These are phyloP conservation scores for Cydia splendana DNA, from an alignment of 1,140 invertebrate species.

Conservation along the genomic window DNA sequence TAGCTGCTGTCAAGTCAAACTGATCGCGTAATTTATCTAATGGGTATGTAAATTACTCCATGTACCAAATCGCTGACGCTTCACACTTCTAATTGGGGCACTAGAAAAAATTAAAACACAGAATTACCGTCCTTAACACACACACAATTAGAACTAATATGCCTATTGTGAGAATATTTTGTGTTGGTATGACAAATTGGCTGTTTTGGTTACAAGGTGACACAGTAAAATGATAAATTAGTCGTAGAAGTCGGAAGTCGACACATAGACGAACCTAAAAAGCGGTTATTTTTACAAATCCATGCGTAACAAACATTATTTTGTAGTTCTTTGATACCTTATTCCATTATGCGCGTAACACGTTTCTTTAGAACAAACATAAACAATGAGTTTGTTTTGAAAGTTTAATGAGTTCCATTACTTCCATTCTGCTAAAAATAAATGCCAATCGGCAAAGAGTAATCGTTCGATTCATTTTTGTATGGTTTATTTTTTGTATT, in stretches of 20 bases:
- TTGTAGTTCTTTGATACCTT: not conserved
- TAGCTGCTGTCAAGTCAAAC: constrained; percentile 33
- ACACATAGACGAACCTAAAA: not conserved
- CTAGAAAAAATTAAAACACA: constrained; percentile 16
- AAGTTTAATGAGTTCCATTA: constrained; percentile 2
- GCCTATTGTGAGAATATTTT: constrained; percentile 7
- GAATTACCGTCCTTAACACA: constrained; percentile 4
- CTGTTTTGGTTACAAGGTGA: constrained; percentile 43
- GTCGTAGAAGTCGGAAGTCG: constrained; percentile 21
- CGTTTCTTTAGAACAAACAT: not conserved
- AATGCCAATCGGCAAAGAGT: not conserved
- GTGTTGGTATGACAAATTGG: constrained; percentile 37
- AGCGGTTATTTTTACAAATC: constrained; percentile 7
- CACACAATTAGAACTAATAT: not conserved
- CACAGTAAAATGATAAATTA: constrained; percentile 38
- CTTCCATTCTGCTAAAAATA: not conserved
- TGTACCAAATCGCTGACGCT: constrained; percentile 27
- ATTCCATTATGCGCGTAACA: not conserved
- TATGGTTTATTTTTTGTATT: not conserved
- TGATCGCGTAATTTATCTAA: constrained; percentile 38
- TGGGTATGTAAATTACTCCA: constrained; percentile 30
- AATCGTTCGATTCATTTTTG: not conserved
- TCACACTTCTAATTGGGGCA: constrained; percentile 18
- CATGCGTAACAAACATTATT: not conserved
- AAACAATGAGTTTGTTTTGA: not conserved